Conservation (phyloP, 2,113 vertebrate species). For the Urocolius indicus region DNA sequence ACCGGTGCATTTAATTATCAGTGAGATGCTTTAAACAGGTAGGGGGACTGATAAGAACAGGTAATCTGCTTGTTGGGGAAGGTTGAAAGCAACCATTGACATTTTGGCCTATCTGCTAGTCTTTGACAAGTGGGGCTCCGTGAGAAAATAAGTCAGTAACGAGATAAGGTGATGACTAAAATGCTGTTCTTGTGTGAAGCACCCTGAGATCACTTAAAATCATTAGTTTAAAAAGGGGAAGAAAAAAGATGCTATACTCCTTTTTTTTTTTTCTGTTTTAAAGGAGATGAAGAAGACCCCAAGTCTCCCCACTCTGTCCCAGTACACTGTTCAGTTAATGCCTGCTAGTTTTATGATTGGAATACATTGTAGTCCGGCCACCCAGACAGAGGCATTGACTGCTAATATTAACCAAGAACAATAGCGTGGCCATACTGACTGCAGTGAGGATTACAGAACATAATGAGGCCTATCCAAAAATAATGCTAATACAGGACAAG, state of each 20-base stretch:
- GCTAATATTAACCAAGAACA: slow-evolving; percentile 88
- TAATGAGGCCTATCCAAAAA: slow-evolving; percentile 90
- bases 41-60: slow-evolving; percentile 80
- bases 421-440: slow-evolving; percentile 87
- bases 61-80: slow-evolving; percentile 70
- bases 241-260: not conserved
- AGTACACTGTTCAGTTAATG: slow-evolving; percentile 45
- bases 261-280: not conserved
- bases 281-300: not conserved
- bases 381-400: slow-evolving; percentile 83
- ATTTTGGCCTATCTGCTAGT: slow-evolving; percentile 61
- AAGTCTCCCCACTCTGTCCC: not conserved
- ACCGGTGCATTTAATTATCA: slow-evolving; percentile 93
- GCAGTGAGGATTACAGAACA: slow-evolving; percentile 94
- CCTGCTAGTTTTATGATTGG: slow-evolving; percentile 61
- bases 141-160: slow-evolving; percentile 73
- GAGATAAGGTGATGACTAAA: slow-evolving; percentile 55
- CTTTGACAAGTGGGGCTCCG: slow-evolving; percentile 65
- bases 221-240: not conserved
- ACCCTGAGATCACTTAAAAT: slow-evolving; percentile 35
- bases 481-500: slow-evolving; percentile 89
- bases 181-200: slow-evolving; percentile 45
- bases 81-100: slow-evolving; percentile 73
- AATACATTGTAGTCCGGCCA: slow-evolving; percentile 78
- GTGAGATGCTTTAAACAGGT: slow-evolving; percentile 89